Conservation (phyloP, 2,888 invertebrate species). For the Microplitis manilae region DNA sequence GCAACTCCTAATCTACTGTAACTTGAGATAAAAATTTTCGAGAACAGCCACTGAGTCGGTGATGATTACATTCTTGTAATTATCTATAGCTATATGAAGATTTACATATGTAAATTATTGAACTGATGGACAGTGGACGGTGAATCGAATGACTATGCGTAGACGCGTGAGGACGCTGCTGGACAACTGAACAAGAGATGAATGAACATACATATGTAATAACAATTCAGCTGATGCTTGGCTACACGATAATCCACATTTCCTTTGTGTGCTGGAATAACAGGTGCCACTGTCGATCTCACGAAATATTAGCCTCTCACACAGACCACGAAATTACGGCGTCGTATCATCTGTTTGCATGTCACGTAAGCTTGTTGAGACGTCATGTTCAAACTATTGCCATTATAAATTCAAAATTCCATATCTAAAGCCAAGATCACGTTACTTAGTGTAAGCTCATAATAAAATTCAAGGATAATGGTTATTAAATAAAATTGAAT, state of each 20-base stretch:
- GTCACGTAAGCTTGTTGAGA: slow-evolving; percentile 10
- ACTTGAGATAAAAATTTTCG: background rate
- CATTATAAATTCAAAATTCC: background rate
- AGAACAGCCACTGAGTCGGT: background rate
- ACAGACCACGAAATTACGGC: slow-evolving; percentile 34
- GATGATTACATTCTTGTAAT: background rate
- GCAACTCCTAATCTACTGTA: no score
- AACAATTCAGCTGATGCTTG: slow-evolving; percentile 40
- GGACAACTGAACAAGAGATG: slow-evolving; percentile 27
- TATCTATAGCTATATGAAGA: slow-evolving; percentile 4
- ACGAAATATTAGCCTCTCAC: slow-evolving; percentile 36
- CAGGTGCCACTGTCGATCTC: slow-evolving; percentile 43
- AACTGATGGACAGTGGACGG: slow-evolving; percentile 20
- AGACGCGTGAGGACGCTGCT: slow-evolving; percentile 15
- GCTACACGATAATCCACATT: slow-evolving; percentile 31
- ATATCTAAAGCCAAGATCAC: background rate
- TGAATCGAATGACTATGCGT: slow-evolving; percentile 29
- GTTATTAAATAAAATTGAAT: background rate
- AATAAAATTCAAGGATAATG: background rate
- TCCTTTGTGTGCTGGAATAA: slow-evolving; percentile 42
- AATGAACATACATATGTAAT: slow-evolving; percentile 41
- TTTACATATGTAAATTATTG: slow-evolving; percentile 33
- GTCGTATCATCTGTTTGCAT: slow-evolving; percentile 34
- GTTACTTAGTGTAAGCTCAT: background rate
- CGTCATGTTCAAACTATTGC: slow-evolving; percentile 7